phyloP scores from a whole-genome alignment of 2,888 invertebrate species.

The Nomada fucata region DNA sequence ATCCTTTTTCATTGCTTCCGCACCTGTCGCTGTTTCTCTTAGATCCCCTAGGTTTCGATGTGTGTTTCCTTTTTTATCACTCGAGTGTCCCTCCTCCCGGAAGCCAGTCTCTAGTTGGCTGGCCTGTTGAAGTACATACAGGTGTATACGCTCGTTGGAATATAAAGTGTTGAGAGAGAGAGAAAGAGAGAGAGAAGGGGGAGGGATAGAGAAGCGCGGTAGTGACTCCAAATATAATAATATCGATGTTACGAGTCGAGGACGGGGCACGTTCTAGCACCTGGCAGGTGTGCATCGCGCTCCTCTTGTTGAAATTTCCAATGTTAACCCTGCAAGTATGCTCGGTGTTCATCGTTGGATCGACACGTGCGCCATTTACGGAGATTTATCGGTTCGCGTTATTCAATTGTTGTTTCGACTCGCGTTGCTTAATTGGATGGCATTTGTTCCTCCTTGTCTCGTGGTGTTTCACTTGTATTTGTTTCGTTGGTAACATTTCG shows the following conservation, averaged over 20 bases:
- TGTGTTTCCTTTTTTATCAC: slow-evolving; percentile 15
- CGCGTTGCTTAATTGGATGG: slow-evolving; percentile 10
- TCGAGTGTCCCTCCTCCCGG: background rate
- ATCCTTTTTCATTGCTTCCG: background rate
- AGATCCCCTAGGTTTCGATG: background rate
- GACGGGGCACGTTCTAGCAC: slow-evolving; percentile 48
- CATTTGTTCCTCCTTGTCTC: background rate
- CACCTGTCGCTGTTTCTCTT: background rate
- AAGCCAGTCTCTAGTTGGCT: background rate
- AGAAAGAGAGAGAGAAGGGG: background rate
- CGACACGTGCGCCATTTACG: background rate
- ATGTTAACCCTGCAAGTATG: background rate
- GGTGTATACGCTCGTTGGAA: background rate
- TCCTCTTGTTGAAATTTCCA: slow-evolving; percentile 14
- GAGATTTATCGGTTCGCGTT: background rate
- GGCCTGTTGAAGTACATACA: background rate
- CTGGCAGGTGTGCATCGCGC: slow-evolving; percentile 48
- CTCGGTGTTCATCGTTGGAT: background rate
- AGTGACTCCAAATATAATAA: slow-evolving; percentile 60
- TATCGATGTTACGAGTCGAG: slow-evolving; percentile 48
- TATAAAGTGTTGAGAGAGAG: too few relatives aligned
- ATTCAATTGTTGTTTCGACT: background rate
- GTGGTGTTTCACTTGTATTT: background rate
- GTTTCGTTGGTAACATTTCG: background rate
- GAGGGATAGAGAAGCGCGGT: background rate